Base-by-base conservation (phyloP, 2,113 vertebrate species). In the Echinops telfairi region DNA sequence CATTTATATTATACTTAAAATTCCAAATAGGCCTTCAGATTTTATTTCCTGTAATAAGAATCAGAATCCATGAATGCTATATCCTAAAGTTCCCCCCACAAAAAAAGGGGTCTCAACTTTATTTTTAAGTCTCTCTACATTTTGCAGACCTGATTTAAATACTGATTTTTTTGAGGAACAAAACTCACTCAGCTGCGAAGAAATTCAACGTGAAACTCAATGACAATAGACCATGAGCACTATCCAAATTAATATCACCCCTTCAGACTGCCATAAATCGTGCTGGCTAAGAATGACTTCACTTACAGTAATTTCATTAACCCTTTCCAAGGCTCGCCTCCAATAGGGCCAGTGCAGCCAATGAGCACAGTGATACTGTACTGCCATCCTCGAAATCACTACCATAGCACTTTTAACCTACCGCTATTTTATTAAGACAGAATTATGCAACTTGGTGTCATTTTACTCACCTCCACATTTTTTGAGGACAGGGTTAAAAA, bases 1-100 rank as follows among this genome's bases (percentile, higher is more conserved):
- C 96, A 98, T 96, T 98, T 97, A 97, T 96, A 97, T 95, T 95
- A 90, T 91, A 97, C 96, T 97, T 96, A 95, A 97, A 98, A 96
- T 89, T 97, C 87, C 94, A 97, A 82, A 47, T 17, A 86, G 71
- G 82, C 95, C 97, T 90, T 89, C 66, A 94, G 80, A 92, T 95
- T 97, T 95, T 97, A 92, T 95, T 97, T 97, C 97, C 86, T 86
- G 58, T 83, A 95, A 82, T 79, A 97, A 95, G 84, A 97, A 97
- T 95, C 31, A 95, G 87, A 90, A 86, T 64, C 36, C 71, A 47
- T 68, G 71, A 31, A 93, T 73, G 76, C 76, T 94, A 73, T 60
- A 73, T 60, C 81, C 20, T 88, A 92, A 91, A 92, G 89, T 25
- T 25, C 40, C 3, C 95, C 89, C 62, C 83, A 96, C 47, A 36